Evolutionary conservation across 2,797 vertebrate species (phyloP).

Genomic region (Synaphobranchus kaupii): DNA sequence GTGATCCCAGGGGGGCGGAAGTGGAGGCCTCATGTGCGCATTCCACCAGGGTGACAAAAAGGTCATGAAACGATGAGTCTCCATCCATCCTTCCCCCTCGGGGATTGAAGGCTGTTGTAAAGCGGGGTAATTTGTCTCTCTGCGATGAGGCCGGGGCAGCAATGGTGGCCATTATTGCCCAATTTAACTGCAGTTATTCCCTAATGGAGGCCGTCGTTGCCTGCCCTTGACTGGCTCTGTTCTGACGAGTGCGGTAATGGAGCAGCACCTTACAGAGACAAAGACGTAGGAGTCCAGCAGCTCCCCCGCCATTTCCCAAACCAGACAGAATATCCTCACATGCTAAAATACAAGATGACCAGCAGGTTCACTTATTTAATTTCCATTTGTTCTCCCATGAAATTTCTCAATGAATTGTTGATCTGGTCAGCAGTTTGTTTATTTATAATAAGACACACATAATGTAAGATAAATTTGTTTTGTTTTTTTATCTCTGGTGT

Average conservation of each 20-base stretch:
- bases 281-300: conserved; percentile 6
- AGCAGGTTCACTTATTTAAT: not conserved
- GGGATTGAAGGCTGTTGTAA: conserved; percentile 54
- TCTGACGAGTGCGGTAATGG: conserved; percentile 6
- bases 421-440: not conserved
- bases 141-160: conserved; percentile 62
- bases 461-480: not conserved
- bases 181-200: conserved; percentile 62
- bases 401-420: not conserved
- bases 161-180: conserved; percentile 56
- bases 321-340: not conserved
- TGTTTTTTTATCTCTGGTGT: not conserved
- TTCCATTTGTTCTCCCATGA: not conserved
- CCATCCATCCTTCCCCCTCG: conserved; percentile 50
- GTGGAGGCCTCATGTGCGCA: conserved; percentile 54
- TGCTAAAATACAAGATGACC: not conserved
- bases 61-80: conserved; percentile 39
- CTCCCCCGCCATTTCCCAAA: not conserved
- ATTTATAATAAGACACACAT: not conserved
- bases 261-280: conserved; percentile 38
- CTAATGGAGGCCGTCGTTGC: conserved; percentile 49
- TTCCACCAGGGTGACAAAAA: conserved; percentile 20
- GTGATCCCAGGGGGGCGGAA: conserved; percentile 45
- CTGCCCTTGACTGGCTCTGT: conserved; percentile 34
- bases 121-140: conserved; percentile 61